Percentiles rank a stretch among this genome's conserved stretches.
Conservation (phyloP, 2,113 vertebrate genomes). For the Oreochromis niloticus region DNA sequence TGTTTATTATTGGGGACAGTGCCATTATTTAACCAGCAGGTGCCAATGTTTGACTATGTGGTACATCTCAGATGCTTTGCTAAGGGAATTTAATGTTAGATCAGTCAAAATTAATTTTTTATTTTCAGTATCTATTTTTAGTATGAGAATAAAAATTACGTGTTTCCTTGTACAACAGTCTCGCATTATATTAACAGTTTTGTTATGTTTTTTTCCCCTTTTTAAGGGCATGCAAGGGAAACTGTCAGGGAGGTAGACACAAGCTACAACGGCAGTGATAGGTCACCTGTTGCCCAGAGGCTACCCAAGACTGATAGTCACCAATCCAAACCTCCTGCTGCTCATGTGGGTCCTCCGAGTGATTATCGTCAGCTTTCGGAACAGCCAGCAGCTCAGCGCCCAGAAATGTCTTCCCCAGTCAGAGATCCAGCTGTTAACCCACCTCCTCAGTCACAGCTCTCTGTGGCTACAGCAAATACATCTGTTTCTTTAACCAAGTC, state of each 20-base stretch:
- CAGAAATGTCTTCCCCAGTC: constrained; percentile 32
- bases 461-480: constrained; percentile 2
- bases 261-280: constrained; percentile 60
- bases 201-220: not conserved
- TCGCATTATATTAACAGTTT: not conserved
- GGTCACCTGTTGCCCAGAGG: constrained; percentile 26
- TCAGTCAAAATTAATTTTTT: not conserved
- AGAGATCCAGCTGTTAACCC: constrained; percentile 40
- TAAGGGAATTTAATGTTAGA: not conserved
- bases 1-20: not conserved
- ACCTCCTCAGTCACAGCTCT: constrained; percentile 27
- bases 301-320: constrained; percentile 44
- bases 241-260: constrained; percentile 56
- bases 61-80: not conserved
- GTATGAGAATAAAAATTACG: not conserved
- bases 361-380: constrained; percentile 48
- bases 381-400: constrained; percentile 21
- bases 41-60: constrained; percentile 14
- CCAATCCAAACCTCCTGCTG: constrained; percentile 33
- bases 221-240: constrained; percentile 57
- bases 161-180: not conserved
- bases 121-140: not conserved
- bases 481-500: constrained; percentile 1
- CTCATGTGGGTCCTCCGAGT: constrained; percentile 8
- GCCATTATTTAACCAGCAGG: constrained; percentile 17